phyloP scores from a whole-genome alignment of 2,888 invertebrate genomes.

The Oscheius myriophilus region DNA sequence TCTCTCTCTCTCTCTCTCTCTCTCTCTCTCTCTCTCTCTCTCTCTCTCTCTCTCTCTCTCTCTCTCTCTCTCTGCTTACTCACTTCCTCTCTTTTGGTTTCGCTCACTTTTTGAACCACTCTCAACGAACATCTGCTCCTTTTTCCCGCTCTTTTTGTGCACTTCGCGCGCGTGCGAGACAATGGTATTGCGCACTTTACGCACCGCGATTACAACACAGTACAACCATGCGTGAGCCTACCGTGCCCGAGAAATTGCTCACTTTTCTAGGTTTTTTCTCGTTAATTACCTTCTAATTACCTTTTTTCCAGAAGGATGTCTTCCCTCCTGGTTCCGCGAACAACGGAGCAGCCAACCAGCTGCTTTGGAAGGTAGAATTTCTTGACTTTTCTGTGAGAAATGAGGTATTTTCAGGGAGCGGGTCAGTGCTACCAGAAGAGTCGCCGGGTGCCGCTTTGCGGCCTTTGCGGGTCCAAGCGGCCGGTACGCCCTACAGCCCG shows the following conservation, averaged over 20 bases:
- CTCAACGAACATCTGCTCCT: not conserved
- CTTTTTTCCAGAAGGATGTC: slow-evolving; percentile 31
- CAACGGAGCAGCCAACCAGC: slow-evolving; percentile 8
- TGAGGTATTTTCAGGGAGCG: not conserved
- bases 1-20: too few species aligned
- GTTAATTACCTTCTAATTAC: not conserved
- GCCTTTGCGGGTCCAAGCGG: too few species aligned
- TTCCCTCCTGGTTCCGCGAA: slow-evolving; percentile 30
- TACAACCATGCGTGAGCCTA: slow-evolving; percentile 6
- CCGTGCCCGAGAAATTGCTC: slow-evolving; percentile 14
- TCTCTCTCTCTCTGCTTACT: not conserved
- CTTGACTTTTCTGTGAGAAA: not conserved
- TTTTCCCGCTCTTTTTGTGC: not conserved
- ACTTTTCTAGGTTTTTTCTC: slow-evolving; percentile 1
- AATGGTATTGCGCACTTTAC: not conserved
- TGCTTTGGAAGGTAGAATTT: slow-evolving; percentile 22
- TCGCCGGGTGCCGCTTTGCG: too few species aligned
- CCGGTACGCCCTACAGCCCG: not conserved
- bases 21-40: too few species aligned
- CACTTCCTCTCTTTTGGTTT: not conserved
- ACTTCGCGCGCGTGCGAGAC: not conserved
- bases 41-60: too few species aligned
- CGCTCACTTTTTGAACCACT: not conserved
- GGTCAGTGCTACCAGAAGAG: not conserved
- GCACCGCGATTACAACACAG: too few species aligned